phyloP scores from a whole-genome alignment of 2,797 vertebrate genomes.

The Pangasius krempfi region DNA sequence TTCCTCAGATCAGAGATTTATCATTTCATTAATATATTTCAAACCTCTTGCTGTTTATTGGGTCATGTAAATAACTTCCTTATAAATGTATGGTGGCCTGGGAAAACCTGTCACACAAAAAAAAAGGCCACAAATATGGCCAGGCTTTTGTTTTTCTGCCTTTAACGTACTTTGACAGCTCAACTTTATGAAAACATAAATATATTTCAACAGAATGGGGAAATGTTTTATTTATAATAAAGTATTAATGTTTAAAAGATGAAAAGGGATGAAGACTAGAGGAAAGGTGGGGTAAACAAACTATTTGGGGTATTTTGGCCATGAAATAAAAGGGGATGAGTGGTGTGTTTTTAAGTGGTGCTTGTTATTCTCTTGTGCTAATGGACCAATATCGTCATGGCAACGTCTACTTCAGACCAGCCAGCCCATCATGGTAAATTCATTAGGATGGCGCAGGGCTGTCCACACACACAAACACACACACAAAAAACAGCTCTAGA shows the following conservation, averaged over 20 bases:
- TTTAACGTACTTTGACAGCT: not conserved
- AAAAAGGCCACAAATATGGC: not conserved
- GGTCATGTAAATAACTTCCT: not conserved
- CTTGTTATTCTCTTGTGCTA: conserved; percentile 65
- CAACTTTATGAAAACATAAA: not conserved
- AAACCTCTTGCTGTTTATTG: not conserved
- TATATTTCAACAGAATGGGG: not conserved
- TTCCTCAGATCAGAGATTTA: not conserved
- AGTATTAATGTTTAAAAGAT: conserved; percentile 35
- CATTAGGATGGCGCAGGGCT: conserved; percentile 30
- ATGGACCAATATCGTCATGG: conserved; percentile 68
- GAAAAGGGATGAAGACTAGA: not conserved
- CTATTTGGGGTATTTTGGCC: conserved; percentile 34
- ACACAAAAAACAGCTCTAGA: not conserved
- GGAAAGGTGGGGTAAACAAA: conserved; percentile 12
- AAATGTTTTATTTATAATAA: not conserved
- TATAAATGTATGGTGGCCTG: not conserved
- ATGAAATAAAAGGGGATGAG: conserved; percentile 36
- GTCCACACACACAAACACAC: not conserved
- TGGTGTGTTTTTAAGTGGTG: conserved; percentile 65
- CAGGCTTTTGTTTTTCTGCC: not conserved
- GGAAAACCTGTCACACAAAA: not conserved
- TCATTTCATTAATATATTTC: not conserved
- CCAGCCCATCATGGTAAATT: conserved; percentile 43
- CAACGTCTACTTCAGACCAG: conserved; percentile 58